These are phyloP conservation scores for Endotricha flammealis DNA, from an alignment of 2,888 invertebrate genomes.

Conservation along the genomic window DNA sequence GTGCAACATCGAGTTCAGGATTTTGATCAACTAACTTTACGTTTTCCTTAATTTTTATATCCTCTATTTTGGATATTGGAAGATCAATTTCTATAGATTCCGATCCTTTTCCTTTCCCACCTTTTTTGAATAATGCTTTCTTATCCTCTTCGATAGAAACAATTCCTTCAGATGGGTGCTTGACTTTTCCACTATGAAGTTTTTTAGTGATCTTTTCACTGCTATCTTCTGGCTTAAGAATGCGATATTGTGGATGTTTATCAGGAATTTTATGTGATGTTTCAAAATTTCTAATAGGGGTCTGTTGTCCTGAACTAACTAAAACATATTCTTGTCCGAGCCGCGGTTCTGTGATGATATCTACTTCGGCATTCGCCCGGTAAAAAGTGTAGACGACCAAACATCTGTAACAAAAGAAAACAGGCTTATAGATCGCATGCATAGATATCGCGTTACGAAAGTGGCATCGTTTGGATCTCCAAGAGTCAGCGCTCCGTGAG, in stretches of 20 bases:
- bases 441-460: slow-evolving; percentile 39
- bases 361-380: slow-evolving; percentile 69
- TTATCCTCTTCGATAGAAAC: slow-evolving; percentile 71
- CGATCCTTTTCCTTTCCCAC: slow-evolving; percentile 53
- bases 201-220: slow-evolving; percentile 68
- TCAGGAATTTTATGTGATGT: slow-evolving; percentile 85
- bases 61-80: slow-evolving; percentile 67
- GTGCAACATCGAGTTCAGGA: slow-evolving; percentile 60
- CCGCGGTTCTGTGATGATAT: slow-evolving; percentile 80
- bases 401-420: slow-evolving; percentile 70
- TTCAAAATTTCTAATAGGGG: slow-evolving; percentile 78
- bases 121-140: slow-evolving; percentile 50
- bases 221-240: slow-evolving; percentile 54
- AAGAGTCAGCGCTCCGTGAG: slow-evolving; percentile 53
- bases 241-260: slow-evolving; percentile 57
- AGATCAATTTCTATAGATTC: slow-evolving; percentile 69
- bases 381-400: slow-evolving; percentile 66
- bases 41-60: slow-evolving; percentile 71
- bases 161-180: slow-evolving; percentile 63
- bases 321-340: slow-evolving; percentile 83
- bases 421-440: slow-evolving; percentile 23
- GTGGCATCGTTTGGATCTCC: slow-evolving; percentile 33
- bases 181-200: slow-evolving; percentile 51
- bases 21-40: slow-evolving; percentile 66
- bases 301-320: slow-evolving; percentile 76